A percentile compares a stretch with the other conserved stretches of the same genome.
phyloP scores from a whole-genome alignment of 2,113 vertebrate genomes.

The Sinocyclocheilus anshuiensis region DNA sequence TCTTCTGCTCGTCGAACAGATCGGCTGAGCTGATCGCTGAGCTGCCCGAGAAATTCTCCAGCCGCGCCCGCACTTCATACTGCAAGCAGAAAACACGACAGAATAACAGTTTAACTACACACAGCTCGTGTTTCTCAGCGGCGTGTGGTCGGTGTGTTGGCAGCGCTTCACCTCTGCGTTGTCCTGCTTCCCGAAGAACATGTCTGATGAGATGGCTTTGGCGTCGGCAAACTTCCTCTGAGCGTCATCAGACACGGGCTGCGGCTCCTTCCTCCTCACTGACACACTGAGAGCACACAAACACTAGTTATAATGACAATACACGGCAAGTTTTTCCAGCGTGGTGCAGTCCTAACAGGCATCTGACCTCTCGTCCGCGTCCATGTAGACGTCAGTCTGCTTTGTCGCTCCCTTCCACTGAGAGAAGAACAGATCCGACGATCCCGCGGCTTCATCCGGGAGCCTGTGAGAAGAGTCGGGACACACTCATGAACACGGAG shows the following conservation, averaged over 20 bases:
- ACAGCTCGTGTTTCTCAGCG: neutral
- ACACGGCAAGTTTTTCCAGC: too few species aligned
- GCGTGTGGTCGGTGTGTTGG: neutral
- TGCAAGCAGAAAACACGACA: slow-evolving; percentile 52
- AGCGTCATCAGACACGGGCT: slow-evolving; percentile 78
- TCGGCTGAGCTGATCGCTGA: slow-evolving; percentile 91
- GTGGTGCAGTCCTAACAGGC: too few species aligned
- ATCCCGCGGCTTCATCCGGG: slow-evolving; percentile 76
- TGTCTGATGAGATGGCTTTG: slow-evolving; percentile 95
- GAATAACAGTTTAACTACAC: neutral
- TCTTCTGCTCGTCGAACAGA: slow-evolving; percentile 91
- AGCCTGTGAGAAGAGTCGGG: slow-evolving; percentile 64
- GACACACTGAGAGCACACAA: slow-evolving; percentile 71
- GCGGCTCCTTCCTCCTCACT: slow-evolving; percentile 78
- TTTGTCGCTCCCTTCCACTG: slow-evolving; percentile 85
- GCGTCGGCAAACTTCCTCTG: slow-evolving; percentile 89
- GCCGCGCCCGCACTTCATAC: slow-evolving; percentile 87
- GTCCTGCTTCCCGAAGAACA: slow-evolving; percentile 94
- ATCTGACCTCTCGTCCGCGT: slow-evolving; percentile 81
- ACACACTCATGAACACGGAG: neutral
- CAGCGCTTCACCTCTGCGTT: slow-evolving; percentile 77
- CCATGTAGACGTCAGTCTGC: slow-evolving; percentile 76
- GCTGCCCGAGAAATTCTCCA: slow-evolving; percentile 86
- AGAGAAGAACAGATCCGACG: slow-evolving; percentile 74
- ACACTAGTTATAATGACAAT: too few species aligned